Conservation (phyloP, 2,113 vertebrate species). For the Vanacampus margaritifer region DNA sequence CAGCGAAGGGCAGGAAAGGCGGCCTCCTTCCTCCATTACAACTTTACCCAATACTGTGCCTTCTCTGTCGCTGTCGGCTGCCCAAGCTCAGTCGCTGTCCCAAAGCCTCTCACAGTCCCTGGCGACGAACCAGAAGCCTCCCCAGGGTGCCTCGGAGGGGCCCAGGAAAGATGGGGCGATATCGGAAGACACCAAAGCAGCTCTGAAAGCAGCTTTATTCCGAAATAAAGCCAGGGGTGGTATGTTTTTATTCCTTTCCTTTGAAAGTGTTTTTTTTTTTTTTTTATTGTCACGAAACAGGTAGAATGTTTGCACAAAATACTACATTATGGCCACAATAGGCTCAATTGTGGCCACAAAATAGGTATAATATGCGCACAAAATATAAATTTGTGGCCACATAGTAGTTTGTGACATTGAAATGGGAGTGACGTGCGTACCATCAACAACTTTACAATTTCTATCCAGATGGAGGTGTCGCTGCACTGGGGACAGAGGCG, state of each 20-base stretch:
- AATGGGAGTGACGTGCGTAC: background rate
- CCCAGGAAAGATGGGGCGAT: conserved; percentile 85
- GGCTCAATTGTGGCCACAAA: too few species aligned
- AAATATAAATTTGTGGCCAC: background rate
- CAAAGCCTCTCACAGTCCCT: conserved; percentile 71
- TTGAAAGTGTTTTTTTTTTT: background rate
- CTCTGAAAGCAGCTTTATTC: conserved; percentile 85
- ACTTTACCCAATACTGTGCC: conserved; percentile 48
- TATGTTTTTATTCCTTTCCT: conserved; percentile 42
- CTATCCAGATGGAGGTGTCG: conserved; percentile 62
- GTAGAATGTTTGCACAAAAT: background rate
- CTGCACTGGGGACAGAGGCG: conserved; percentile 48
- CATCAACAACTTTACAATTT: background rate
- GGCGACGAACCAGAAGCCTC: conserved; percentile 55
- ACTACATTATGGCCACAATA: too few species aligned
- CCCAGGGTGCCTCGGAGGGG: conserved; percentile 60
- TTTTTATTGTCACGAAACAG: background rate
- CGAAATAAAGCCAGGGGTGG: conserved; percentile 85
- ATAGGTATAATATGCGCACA: too few species aligned
- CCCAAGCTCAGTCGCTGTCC: conserved; percentile 71
- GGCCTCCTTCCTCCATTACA: conserved; percentile 31
- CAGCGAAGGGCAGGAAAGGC: conserved; percentile 34
- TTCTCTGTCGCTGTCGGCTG: conserved; percentile 66
- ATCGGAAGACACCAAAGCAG: conserved; percentile 90
- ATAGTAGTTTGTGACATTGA: too few species aligned